A percentile compares a stretch with the other conserved stretches of the same genome.
Conservation (phyloP, 2,888 invertebrate genomes). For the Nomada fabriciana region DNA sequence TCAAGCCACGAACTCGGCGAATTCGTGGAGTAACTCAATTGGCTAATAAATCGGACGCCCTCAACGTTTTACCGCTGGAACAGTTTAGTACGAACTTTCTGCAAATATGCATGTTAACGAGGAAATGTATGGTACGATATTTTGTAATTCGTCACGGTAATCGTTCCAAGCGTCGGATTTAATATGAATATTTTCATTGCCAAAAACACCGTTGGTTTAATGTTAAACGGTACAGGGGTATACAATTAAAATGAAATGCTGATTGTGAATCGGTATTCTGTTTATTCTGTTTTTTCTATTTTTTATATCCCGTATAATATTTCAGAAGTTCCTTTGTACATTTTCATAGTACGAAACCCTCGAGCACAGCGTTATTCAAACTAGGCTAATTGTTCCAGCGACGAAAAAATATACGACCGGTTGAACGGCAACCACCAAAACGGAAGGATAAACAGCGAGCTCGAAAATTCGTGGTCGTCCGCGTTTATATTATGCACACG, state of each 20-base stretch:
- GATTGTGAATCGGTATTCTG: no score
- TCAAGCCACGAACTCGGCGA: neutral
- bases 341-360: neutral
- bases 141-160: no score
- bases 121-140: no score
- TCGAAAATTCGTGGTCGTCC: neutral
- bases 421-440: no score
- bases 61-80: neutral
- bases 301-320: neutral
- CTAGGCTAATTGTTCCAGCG: neutral
- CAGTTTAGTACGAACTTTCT: neutral
- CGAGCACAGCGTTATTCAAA: conserved; percentile 3
- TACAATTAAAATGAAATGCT: no score
- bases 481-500: conserved; percentile 6
- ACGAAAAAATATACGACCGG: neutral
- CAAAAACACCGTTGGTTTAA: no score
- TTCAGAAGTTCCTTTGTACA: no score
- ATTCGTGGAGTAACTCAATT: conserved; percentile 25
- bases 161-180: no score
- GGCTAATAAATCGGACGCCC: conserved; percentile 20
- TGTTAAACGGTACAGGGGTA: no score
- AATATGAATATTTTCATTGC: no score
- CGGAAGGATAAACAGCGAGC: neutral
- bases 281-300: no score
- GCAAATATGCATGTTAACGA: neutral